Percentiles rank a stretch among this genome's conserved stretches.
These are phyloP conservation scores for Mixornis gularis DNA, from an alignment of 2,113 vertebrate genomes.

Conservation along the genomic window DNA sequence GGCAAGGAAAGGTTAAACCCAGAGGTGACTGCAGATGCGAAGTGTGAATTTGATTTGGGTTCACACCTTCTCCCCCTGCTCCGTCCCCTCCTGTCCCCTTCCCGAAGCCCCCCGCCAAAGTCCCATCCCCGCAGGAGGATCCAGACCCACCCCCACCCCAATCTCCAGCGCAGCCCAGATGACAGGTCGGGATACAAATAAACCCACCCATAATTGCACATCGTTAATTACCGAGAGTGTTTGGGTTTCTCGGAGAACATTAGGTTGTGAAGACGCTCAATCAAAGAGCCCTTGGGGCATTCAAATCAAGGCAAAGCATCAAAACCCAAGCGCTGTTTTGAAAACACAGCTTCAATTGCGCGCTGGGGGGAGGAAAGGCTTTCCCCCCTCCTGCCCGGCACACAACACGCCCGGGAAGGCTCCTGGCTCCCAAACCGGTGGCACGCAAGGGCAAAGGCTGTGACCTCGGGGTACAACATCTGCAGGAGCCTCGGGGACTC, in stretches of 20 bases:
- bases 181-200: neutral
- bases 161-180: neutral
- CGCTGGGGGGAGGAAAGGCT: neutral
- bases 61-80: neutral
- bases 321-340: neutral
- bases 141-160: neutral
- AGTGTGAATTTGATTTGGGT: neutral
- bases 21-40: neutral
- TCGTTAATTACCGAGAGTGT: neutral
- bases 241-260: neutral
- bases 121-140: neutral
- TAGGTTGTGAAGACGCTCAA: neutral
- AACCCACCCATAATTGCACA: neutral
- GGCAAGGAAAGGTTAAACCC: neutral
- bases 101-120: accelerated
- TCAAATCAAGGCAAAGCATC: slow-evolving; percentile 11
- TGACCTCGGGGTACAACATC: neutral
- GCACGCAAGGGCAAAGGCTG: neutral
- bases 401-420: neutral
- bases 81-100: neutral
- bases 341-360: neutral
- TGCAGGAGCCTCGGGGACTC: neutral
- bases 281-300: neutral
- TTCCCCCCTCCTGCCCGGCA: neutral
- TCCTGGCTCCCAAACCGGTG: neutral